phyloP scores from a whole-genome alignment of 2,797 vertebrate genomes.

The Hemitrygon akajei region DNA sequence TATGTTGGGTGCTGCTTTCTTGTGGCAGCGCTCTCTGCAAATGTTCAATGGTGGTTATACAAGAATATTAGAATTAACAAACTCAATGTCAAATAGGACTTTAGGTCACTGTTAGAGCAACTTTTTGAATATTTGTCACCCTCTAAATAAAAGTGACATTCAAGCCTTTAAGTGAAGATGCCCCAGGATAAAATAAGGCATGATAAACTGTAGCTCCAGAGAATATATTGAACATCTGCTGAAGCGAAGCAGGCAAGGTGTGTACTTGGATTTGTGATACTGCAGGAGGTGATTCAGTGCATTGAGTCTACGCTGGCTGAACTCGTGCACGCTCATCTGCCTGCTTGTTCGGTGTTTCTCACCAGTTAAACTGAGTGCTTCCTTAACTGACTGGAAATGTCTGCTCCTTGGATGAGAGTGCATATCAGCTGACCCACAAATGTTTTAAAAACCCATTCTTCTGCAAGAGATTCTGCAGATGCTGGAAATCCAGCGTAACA shows the following conservation, averaged over 20 bases:
- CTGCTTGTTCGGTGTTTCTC: background rate
- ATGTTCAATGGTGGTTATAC: too few relatives aligned
- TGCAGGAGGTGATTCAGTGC: background rate
- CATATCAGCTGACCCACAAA: background rate
- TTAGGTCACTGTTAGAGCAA: background rate
- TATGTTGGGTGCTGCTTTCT: too few relatives aligned
- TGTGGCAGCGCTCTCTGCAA: too few relatives aligned
- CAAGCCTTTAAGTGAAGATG: background rate
- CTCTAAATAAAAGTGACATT: background rate
- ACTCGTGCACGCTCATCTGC: background rate
- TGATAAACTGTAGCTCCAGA: background rate
- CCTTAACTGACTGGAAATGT: background rate
- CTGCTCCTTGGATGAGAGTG: background rate
- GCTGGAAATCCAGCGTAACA: too few relatives aligned
- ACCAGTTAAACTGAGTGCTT: background rate
- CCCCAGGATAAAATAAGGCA: background rate
- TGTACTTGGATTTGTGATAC: background rate
- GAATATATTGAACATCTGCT: background rate
- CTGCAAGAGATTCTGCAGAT: too few relatives aligned
- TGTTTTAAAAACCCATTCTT: background rate
- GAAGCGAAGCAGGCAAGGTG: background rate
- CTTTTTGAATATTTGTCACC: background rate
- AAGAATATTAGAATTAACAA: background rate
- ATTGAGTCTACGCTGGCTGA: background rate
- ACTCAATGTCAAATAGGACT: too few relatives aligned